Conservation (phyloP, 1,140 invertebrate genomes). For the Centruroides sculpturatus region DNA sequence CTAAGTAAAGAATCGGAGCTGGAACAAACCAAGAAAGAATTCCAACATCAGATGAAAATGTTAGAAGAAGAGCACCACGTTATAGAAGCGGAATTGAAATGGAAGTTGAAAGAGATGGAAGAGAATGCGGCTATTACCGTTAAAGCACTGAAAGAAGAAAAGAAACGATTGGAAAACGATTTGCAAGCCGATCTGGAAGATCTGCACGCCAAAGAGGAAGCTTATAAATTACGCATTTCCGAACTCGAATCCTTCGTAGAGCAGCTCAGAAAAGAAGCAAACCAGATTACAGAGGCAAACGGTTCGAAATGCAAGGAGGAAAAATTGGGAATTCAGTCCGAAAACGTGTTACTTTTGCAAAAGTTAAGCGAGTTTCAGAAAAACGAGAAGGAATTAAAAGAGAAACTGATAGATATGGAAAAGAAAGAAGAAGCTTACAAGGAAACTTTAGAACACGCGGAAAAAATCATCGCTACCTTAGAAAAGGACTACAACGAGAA, state of each 20-base stretch:
- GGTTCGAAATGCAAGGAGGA: conserved; percentile 1
- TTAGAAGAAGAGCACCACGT: conserved; percentile 14
- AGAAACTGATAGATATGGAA: conserved; percentile 44
- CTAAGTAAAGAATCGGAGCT: conserved; percentile 7
- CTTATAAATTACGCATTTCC: conserved; percentile 10
- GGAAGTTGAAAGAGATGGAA: conserved; percentile 15
- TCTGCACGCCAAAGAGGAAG: conserved; percentile 11
- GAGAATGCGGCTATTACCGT: conserved; percentile 10
- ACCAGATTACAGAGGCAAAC: conserved; percentile 3
- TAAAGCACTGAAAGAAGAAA: conserved; percentile 9
- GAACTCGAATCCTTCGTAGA: conserved; percentile 11
- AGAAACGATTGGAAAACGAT: conserved; percentile 26
- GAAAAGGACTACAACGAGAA: conserved; percentile 44
- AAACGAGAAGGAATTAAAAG: conserved; percentile 22
- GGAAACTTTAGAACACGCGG: conserved; percentile 54
- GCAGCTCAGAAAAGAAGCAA: conserved; percentile 8
- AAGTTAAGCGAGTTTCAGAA: conserved; percentile 3
- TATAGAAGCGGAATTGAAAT: conserved; percentile 14
- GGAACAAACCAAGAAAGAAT: neutral
- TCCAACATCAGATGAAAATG: conserved; percentile 5
- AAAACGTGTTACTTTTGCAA: conserved; percentile 1
- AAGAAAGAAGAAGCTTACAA: conserved; percentile 48
- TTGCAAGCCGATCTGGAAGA: conserved; percentile 35
- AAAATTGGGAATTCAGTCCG: neutral
- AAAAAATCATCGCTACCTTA: conserved; percentile 53